phyloP scores from a whole-genome alignment of 2,888 invertebrate species.

The Spodoptera picta region DNA sequence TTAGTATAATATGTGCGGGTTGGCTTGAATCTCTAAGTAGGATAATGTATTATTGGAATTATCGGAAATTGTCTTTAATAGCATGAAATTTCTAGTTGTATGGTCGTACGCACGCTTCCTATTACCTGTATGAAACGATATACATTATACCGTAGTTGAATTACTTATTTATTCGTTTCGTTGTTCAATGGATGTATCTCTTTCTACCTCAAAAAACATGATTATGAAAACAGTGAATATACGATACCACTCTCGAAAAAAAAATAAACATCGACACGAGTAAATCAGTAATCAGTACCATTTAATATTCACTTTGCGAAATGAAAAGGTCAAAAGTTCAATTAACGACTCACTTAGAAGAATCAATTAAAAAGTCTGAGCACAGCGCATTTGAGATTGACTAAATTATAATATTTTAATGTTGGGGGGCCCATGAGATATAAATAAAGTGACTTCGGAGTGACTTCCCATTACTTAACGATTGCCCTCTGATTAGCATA shows the following conservation, averaged over 20 bases:
- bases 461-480: constrained; percentile 70
- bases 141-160: too few relatives aligned
- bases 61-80: too few relatives aligned
- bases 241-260: constrained; percentile 1
- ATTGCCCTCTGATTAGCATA: constrained; percentile 65
- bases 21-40: too few relatives aligned
- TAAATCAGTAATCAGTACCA: constrained; percentile 1
- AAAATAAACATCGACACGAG: constrained; percentile 1
- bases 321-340: constrained; percentile 24
- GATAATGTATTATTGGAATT: too few relatives aligned
- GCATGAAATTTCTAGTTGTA: too few relatives aligned
- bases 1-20: too few relatives aligned
- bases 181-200: too few relatives aligned
- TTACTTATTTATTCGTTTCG: too few relatives aligned
- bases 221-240: constrained; percentile 1
- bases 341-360: constrained; percentile 42
- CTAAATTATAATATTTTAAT: constrained; percentile 74
- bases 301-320: constrained; percentile 30
- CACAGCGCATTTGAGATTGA: constrained; percentile 69
- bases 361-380: constrained; percentile 60
- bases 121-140: too few relatives aligned
- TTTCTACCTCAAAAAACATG: too few relatives aligned
- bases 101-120: too few relatives aligned
- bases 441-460: constrained; percentile 68
- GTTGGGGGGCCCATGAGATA: constrained; percentile 59